These are phyloP conservation scores for Cyclophora albipunctata DNA, from an alignment of 2,888 invertebrate species.

Conservation along the genomic window DNA sequence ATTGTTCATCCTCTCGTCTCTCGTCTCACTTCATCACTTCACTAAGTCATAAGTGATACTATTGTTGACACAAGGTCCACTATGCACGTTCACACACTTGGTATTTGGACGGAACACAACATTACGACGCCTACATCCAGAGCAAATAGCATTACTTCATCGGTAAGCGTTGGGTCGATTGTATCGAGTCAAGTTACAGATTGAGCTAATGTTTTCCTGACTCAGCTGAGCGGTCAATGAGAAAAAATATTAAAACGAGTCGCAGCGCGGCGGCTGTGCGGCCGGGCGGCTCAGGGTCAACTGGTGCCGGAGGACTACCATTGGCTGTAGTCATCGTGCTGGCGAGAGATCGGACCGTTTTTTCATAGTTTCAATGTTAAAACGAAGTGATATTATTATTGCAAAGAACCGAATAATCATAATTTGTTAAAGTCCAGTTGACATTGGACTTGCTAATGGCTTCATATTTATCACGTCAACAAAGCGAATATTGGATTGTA, in stretches of 20 bases:
- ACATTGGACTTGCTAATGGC: constrained; percentile 31
- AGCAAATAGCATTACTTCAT: constrained; percentile 15
- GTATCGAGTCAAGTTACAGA: constrained; percentile 22
- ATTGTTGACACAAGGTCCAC: constrained; percentile 14
- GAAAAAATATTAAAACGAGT: constrained; percentile 39
- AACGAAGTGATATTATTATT: constrained; percentile 27
- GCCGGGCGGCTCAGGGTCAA: constrained; percentile 63
- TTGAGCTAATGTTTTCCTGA: constrained; percentile 25
- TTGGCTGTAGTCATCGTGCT: constrained; percentile 39
- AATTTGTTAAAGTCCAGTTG: constrained; percentile 33
- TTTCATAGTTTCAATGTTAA: constrained; percentile 54
- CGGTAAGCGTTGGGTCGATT: constrained; percentile 24
- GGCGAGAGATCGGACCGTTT: constrained; percentile 42
- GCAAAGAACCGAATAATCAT: constrained; percentile 32
- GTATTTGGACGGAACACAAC: constrained; percentile 8
- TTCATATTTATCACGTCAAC: constrained; percentile 4
- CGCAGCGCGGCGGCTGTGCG: constrained; percentile 42
- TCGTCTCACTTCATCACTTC: constrained; percentile 43
- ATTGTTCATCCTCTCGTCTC: constrained; percentile 64
- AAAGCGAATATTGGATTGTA: constrained; percentile 10
- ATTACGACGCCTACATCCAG: background rate
- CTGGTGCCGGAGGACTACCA: constrained; percentile 42
- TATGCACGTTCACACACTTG: constrained; percentile 20
- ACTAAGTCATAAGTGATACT: constrained; percentile 23
- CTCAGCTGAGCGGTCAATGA: constrained; percentile 29